phyloP scores from a whole-genome alignment of 2,888 invertebrate genomes.

The Pemphredon lugubris region DNA sequence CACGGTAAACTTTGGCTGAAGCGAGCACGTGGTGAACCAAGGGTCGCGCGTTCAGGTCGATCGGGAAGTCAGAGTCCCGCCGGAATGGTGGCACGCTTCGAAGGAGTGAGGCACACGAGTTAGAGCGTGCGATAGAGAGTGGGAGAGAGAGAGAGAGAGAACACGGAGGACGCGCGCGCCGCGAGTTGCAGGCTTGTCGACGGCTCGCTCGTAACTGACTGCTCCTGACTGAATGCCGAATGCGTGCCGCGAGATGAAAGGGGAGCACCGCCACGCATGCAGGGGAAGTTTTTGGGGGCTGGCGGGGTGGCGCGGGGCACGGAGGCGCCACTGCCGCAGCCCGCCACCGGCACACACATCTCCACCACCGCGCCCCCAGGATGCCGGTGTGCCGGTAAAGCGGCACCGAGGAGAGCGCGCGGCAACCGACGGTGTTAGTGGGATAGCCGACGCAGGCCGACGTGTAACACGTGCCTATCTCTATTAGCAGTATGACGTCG shows the following conservation, averaged over 20 bases:
- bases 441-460: constrained; percentile 58
- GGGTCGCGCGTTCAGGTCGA: neutral
- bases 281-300: constrained; percentile 78
- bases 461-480: constrained; percentile 79
- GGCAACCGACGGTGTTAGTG: constrained; percentile 59
- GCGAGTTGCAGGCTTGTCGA: constrained; percentile 73
- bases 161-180: neutral
- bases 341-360: constrained; percentile 32
- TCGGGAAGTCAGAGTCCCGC: no score
- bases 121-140: no score
- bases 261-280: constrained; percentile 78
- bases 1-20: constrained; percentile 14
- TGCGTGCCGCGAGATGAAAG: constrained; percentile 79
- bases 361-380: constrained; percentile 27
- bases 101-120: no score
- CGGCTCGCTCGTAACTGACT: constrained; percentile 80
- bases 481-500: constrained; percentile 78
- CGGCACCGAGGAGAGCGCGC: constrained; percentile 60
- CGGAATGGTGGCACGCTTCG: no score
- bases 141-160: constrained; percentile 2
- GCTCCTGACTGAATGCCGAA: constrained; percentile 78
- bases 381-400: constrained; percentile 46
- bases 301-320: constrained; percentile 73
- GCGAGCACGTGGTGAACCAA: constrained; percentile 36
- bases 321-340: constrained; percentile 72